Evolutionary conservation across 2,113 vertebrate species (phyloP).

Genomic region (Cacatua alba): DNA sequence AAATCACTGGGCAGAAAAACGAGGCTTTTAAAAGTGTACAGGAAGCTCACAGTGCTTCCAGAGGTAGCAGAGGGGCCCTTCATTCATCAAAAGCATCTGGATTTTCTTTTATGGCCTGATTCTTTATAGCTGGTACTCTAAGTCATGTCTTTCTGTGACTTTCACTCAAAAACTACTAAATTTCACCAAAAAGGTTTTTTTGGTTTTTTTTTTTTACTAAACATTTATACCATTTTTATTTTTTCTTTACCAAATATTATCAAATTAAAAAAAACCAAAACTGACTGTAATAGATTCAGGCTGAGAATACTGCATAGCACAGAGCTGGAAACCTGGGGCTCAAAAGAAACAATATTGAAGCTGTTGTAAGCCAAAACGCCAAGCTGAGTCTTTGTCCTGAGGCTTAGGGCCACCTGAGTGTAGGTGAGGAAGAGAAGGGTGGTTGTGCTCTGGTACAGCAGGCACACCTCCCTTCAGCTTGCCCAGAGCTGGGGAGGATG

Average conservation of each 20-base stretch:
- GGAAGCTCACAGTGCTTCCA: background rate
- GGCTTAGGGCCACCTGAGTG: accelerated
- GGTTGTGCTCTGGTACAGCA: background rate
- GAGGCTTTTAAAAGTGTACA: background rate
- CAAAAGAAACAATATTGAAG: background rate
- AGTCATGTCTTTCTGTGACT: background rate
- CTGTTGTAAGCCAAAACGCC: background rate
- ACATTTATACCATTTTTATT: background rate
- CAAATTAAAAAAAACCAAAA: background rate
- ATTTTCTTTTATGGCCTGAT: background rate
- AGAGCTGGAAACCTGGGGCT: background rate
- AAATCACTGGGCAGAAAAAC: background rate
- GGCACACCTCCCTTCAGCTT: accelerated
- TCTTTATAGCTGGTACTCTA: background rate
- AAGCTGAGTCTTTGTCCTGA: background rate
- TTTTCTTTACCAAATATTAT: background rate
- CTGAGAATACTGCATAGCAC: background rate
- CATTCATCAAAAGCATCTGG: background rate
- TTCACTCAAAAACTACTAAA: background rate
- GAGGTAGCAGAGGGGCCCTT: background rate
- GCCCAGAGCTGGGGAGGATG: background rate
- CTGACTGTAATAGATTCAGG: background rate
- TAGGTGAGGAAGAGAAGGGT: background rate
- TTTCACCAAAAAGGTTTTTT: background rate
- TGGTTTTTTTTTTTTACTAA: background rate